Percentiles rank a stretch among this genome's conserved stretches.
These are phyloP conservation scores for Pomatostomus ruficeps DNA, from an alignment of 2,113 vertebrate genomes.

Conservation along the genomic window DNA sequence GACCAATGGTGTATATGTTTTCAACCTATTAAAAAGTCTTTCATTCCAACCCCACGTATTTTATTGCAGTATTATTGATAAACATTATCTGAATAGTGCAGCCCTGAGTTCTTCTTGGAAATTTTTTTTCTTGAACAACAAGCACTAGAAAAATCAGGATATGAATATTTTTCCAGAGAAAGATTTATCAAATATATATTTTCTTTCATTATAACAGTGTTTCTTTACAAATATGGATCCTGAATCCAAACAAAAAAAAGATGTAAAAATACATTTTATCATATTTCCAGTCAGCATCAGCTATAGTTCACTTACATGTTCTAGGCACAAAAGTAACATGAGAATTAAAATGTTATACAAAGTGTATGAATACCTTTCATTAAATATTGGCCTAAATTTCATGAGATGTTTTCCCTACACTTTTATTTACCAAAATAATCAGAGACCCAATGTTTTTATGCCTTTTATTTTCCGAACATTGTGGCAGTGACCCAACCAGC, in stretches of 20 bases:
- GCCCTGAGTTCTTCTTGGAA: background rate
- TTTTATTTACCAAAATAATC: background rate
- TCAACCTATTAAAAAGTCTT: background rate
- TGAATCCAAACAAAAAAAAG: background rate
- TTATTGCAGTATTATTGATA: background rate
- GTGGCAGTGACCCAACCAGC: no score
- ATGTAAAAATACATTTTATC: background rate
- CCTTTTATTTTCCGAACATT: background rate
- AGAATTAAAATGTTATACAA: background rate
- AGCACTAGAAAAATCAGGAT: background rate
- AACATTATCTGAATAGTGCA: background rate
- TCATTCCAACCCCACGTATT: background rate
- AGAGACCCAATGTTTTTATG: rapidly evolving
- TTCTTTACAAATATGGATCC: background rate
- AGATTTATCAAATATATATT: background rate
- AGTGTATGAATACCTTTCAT: background rate
- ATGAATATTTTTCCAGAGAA: background rate
- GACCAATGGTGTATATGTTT: background rate
- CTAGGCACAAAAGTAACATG: background rate
- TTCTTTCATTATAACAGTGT: background rate
- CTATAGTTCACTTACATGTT: background rate
- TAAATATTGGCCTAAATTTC: background rate
- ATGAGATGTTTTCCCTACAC: background rate
- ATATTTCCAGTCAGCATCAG: background rate
- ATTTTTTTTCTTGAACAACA: background rate